Evolutionary conservation across 2,113 vertebrate species (phyloP).

Genomic region (Hydrochoerus hydrochaeris): DNA sequence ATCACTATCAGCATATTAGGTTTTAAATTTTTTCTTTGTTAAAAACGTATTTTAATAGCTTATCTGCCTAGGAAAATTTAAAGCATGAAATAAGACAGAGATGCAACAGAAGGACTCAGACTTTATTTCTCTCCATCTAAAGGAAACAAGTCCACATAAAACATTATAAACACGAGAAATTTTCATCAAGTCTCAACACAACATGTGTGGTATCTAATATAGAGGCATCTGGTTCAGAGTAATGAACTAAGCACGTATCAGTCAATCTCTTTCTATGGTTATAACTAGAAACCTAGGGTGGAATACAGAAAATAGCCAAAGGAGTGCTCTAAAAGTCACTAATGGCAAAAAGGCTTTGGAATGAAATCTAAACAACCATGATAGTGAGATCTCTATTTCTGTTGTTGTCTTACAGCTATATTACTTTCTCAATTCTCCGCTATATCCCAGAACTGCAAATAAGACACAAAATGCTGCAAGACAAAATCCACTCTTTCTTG

Average conservation of each 20-base stretch:
- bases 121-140: background rate
- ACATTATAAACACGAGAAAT: background rate
- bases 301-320: background rate
- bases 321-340: background rate
- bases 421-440: background rate
- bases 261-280: background rate
- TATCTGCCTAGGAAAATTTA: background rate
- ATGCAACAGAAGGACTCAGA: background rate
- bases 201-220: too few species aligned
- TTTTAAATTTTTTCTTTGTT: background rate
- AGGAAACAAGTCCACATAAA: background rate
- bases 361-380: background rate
- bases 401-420: background rate
- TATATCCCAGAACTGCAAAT: background rate
- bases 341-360: too few species aligned
- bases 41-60: background rate
- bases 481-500: background rate
- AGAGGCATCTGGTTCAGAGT: background rate
- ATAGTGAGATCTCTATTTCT: too few species aligned
- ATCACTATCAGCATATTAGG: too few species aligned
- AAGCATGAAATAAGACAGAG: background rate
- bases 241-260: background rate
- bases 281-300: background rate
- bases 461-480: background rate
- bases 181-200: background rate